These are phyloP conservation scores for Delichon dasypus DNA, from an alignment of 2,797 vertebrate genomes.

Conservation along the genomic window DNA sequence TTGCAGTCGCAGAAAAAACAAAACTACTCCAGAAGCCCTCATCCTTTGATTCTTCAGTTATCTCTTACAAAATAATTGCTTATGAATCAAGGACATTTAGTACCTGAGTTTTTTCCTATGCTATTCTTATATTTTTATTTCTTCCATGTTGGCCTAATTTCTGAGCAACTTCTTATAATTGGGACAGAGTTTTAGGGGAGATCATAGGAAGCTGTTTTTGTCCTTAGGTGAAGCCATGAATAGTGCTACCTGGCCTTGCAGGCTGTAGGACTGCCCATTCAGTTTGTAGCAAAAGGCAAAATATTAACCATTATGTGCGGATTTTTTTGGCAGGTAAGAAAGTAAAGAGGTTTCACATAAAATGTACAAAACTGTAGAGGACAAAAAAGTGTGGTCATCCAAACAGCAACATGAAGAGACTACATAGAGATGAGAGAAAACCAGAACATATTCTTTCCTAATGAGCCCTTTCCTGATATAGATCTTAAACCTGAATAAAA, in stretches of 20 bases:
- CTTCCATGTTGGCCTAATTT: not conserved
- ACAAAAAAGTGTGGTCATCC: constrained; percentile 1
- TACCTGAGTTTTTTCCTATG: not conserved
- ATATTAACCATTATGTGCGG: not conserved
- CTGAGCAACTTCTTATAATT: not conserved
- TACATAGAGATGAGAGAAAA: not conserved
- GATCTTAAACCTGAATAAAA: not conserved
- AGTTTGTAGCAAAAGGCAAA: not conserved
- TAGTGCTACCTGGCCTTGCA: not conserved
- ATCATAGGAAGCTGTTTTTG: constrained; percentile 1
- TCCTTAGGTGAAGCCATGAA: not conserved
- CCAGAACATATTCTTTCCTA: not conserved
- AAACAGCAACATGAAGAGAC: constrained; percentile 44
- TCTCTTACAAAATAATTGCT: not conserved
- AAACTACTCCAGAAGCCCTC: not conserved
- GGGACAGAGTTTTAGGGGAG: not conserved
- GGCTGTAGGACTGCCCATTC: not conserved
- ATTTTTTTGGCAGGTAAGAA: constrained; percentile 16
- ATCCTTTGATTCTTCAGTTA: not conserved
- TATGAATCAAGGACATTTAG: not conserved
- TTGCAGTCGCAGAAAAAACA: not conserved
- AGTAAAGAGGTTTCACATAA: constrained; percentile 38
- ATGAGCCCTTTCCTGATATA: not conserved
- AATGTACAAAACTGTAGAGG: constrained; percentile 32
- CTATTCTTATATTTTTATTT: not conserved